phyloP scores from a whole-genome alignment of 2,113 vertebrate genomes.

The Mustela lutreola region DNA sequence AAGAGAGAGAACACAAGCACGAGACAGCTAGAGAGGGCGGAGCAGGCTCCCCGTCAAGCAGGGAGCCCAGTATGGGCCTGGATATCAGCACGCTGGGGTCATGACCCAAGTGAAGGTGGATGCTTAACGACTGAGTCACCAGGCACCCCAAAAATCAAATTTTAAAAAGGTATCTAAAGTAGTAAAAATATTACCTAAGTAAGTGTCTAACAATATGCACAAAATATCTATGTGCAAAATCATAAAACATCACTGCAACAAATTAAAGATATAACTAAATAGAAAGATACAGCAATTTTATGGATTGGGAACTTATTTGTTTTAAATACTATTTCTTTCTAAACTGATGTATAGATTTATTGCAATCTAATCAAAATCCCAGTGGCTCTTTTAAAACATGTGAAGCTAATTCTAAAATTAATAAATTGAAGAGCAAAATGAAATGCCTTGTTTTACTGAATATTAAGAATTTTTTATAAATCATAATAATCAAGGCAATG shows the following conservation, averaged over 20 bases:
- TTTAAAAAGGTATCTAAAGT: constrained; percentile 7
- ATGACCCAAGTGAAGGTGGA: too few relatives aligned
- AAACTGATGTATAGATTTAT: neutral
- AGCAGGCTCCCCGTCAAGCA: too few relatives aligned
- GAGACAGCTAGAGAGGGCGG: too few relatives aligned
- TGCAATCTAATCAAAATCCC: neutral
- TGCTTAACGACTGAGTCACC: too few relatives aligned
- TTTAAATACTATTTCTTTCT: neutral
- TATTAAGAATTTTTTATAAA: neutral
- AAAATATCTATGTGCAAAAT: neutral
- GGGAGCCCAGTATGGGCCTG: too few relatives aligned
- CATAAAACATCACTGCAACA: neutral
- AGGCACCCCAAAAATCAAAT: neutral
- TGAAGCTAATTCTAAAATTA: constrained; percentile 4
- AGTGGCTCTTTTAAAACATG: neutral
- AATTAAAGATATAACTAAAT: constrained; percentile 31
- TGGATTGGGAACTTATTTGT: neutral
- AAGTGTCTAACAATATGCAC: neutral
- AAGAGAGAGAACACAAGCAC: too few relatives aligned
- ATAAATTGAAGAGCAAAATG: constrained; percentile 2
- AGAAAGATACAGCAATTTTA: neutral
- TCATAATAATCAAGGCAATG: neutral
- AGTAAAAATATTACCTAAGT: neutral
- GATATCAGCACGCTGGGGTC: too few relatives aligned
- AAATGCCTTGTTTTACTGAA: neutral